Conservation (phyloP, 1,140 invertebrate genomes). For the Ooceraea biroi region DNA sequence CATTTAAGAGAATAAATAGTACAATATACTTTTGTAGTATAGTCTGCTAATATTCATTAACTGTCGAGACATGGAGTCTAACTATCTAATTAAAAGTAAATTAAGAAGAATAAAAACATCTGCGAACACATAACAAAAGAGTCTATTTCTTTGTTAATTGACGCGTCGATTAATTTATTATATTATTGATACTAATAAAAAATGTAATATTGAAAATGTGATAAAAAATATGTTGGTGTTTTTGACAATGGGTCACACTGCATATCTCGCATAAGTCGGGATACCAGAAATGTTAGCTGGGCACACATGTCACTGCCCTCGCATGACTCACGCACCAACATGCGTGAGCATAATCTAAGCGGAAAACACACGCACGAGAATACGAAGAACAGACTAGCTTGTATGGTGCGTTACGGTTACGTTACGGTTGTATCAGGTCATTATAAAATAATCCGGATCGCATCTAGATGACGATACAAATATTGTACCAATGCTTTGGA, state of each 20-base stretch:
- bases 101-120: background rate
- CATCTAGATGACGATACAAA: too few relatives aligned
- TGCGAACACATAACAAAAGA: too few relatives aligned
- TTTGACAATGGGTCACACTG: background rate
- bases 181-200: too few relatives aligned
- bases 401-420: background rate
- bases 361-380: conserved; percentile 33
- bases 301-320: conserved; percentile 14
- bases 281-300: background rate
- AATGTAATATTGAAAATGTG: background rate
- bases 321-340: conserved; percentile 41
- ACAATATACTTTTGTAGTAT: background rate
- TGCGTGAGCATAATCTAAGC: conserved; percentile 20
- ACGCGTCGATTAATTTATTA: background rate
- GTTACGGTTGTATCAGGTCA: too few relatives aligned
- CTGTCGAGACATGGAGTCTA: too few relatives aligned
- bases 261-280: background rate
- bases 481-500: too few relatives aligned
- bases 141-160: too few relatives aligned
- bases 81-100: background rate
- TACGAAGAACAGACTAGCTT: conserved; percentile 12
- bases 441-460: too few relatives aligned
- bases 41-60: background rate
- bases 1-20: background rate
- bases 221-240: background rate